These are phyloP conservation scores for Cephalopholis sonnerati DNA, from an alignment of 2,113 vertebrate genomes.

Conservation along the genomic window DNA sequence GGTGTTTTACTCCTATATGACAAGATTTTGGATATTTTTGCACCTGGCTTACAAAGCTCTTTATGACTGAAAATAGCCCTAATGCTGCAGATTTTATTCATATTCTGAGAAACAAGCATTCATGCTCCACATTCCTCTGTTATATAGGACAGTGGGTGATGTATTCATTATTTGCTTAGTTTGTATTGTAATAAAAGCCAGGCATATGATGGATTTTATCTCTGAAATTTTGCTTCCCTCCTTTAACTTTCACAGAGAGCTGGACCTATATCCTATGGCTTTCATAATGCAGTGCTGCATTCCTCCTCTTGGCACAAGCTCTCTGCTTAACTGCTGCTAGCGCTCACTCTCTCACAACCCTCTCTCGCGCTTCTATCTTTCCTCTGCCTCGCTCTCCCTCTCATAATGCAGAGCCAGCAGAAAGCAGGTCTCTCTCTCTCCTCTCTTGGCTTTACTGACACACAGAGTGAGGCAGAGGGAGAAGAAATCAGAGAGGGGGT, in stretches of 20 bases:
- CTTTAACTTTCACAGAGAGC: conserved; percentile 50
- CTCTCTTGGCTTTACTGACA: conserved; percentile 78
- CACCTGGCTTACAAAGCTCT: background rate
- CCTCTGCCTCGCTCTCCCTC: conserved; percentile 73
- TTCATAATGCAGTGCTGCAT: conserved; percentile 86
- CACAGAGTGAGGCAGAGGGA: conserved; percentile 68
- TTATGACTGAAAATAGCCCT: background rate
- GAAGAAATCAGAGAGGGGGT: conserved; percentile 76
- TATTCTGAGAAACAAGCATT: background rate
- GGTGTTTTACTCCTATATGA: conserved; percentile 39
- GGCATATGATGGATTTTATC: conserved; percentile 33
- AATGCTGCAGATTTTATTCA: conserved; percentile 4
- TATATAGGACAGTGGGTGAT: conserved; percentile 1
- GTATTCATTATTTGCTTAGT: conserved; percentile 23
- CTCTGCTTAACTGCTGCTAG: conserved; percentile 83
- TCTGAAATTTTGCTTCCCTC: conserved; percentile 35
- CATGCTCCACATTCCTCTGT: background rate
- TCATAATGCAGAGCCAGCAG: conserved; percentile 86
- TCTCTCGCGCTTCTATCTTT: conserved; percentile 56
- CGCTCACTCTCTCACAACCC: conserved; percentile 75
- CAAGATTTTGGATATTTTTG: conserved; percentile 14
- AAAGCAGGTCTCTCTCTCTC: conserved; percentile 75
- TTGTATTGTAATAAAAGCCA: conserved; percentile 3
- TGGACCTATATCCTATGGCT: conserved; percentile 75
- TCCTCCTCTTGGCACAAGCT: conserved; percentile 84